Base-by-base conservation (phyloP, 2,888 invertebrate species). In the Caradrina kadenii region DNA sequence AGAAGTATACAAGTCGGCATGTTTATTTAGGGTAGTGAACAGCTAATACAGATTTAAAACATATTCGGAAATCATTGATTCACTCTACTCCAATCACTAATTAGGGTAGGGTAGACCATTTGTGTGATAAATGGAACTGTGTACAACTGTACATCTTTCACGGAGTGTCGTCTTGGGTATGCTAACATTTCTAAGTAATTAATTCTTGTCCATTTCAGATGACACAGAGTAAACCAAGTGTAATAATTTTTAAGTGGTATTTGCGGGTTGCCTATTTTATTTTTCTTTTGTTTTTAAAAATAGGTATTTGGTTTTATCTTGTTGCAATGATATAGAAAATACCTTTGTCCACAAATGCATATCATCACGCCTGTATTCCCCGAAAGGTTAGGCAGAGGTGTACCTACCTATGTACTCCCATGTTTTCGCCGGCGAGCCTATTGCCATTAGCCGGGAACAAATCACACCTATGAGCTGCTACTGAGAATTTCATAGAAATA, bases 151-250 rank as follows among this genome's bases (percentile, higher is more conserved):
- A 39, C 74, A 76, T 82, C 76, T 73, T 76, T 65, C 79, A 75
- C 63, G 76, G 72, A 82, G 81, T 74, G 75, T 67, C 76, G 81
- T 82, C 82, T 83, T 80, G 81, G 82, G 79, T 79, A 67, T 72
- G 79, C 76, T 83, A 82, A 83, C 78, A 83, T 84, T 82, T 83
- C 84, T 84, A 80, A 86, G 81, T 84, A 87, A 87, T 88, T 85
- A 84, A 78, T 81, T 82, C 59, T 72, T 72, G 76, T 75, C 59
- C 70, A 82, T 72, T 80, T 68, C 35, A 59, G 68, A 69, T 77
- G 79, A 73, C 60, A 69, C 62, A 59, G 21, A 59, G 31, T 60
- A 35, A 66, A 69, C 11, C 54, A 69, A 63, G 45, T 67, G 66
- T 82, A 60, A 69, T 79, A 39, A 73, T 73, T 69, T 73, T 69